Evolutionary conservation across 1,140 invertebrate genomes (phyloP).

Genomic region (Sweltsa coloradensis): DNA sequence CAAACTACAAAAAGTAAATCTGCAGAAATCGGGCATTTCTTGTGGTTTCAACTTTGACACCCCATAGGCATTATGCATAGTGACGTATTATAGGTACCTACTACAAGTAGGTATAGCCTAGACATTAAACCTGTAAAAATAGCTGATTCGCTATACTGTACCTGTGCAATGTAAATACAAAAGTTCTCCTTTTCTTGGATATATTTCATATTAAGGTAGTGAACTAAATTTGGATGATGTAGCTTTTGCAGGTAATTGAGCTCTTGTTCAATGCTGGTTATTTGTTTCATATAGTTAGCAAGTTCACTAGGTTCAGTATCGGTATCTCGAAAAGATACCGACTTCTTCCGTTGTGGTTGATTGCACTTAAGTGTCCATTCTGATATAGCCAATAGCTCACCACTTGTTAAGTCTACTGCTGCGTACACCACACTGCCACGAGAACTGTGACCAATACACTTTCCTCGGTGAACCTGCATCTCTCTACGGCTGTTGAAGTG

Average conservation of each 20-base stretch:
- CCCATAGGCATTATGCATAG: too few species aligned
- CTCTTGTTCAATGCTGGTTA: constrained; percentile 53
- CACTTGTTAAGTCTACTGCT: constrained; percentile 50
- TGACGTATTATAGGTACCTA: too few species aligned
- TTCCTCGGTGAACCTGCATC: constrained; percentile 37
- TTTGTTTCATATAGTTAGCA: constrained; percentile 38
- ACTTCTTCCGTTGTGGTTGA: constrained; percentile 18
- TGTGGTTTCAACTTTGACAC: too few species aligned
- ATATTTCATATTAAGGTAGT: constrained; percentile 58
- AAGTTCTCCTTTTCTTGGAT: constrained; percentile 40
- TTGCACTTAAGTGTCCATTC: constrained; percentile 53
- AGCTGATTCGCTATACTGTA: too few species aligned
- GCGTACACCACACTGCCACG: constrained; percentile 53
- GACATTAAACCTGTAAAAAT: too few species aligned
- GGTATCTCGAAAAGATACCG: constrained; percentile 8
- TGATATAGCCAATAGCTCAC: constrained; percentile 50
- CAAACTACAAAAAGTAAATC: too few species aligned
- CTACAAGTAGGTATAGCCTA: too few species aligned
- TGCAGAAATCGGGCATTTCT: too few species aligned
- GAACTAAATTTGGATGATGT: constrained; percentile 54
- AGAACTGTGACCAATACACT: constrained; percentile 49
- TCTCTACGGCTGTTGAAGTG: constrained; percentile 39
- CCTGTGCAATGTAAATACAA: constrained; percentile 42
- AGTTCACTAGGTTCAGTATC: constrained; percentile 25
- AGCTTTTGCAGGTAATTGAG: constrained; percentile 50